Evolutionary conservation across 53 echinoderm and acorn worm species (phyloP), one percentile per base, ranked within the genome.

Genomic region (Apostichopus leukothele): DNA sequence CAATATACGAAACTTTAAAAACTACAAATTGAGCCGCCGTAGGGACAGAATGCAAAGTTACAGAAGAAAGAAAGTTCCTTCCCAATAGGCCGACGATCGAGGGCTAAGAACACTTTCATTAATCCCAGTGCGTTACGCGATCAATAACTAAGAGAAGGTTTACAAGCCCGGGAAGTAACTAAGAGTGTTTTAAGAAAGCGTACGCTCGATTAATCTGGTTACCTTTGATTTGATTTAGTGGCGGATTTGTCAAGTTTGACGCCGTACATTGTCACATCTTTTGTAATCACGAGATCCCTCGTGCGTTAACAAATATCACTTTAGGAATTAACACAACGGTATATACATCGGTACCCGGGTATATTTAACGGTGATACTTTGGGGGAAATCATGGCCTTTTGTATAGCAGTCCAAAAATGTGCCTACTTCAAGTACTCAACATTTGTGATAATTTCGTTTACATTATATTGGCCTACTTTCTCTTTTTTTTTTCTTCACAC

Each of bases 121-220:
- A 63, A 63, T 63, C 63, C 63, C 9, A 63, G 16, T 9, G 63
- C 63, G 63, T 63, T 63, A 63, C 11, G 63, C 11, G 63, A 63
- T 63, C 63, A 7, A 63, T 63, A 63, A 13, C 16, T 6, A 7
- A 13, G 16, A 63, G 63, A 63, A 11, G 63, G 9, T 16, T 13
- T 63, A 63, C 63, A 63, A 63, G 63, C 63, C 12, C 11, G 63
- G 16, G 16, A 16, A 63, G 11, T 2, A 39, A 52, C 10, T 19
- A 10, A 51, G 19, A 79, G 79, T 51, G 79, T 79, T 79, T 79
- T 51, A 79, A 53, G 18, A 79, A 19, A 52, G 79, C n/a, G n/a
- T 52, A 79, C 53, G 79, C 79, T 79, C 79, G 79, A 52, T 79
- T 79, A 18, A 79, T 79, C 79, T 79, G 51, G 52, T 79, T 79